These are phyloP conservation scores for Halictus ligatus DNA, from an alignment of 2,888 invertebrate species.

Conservation along the genomic window DNA sequence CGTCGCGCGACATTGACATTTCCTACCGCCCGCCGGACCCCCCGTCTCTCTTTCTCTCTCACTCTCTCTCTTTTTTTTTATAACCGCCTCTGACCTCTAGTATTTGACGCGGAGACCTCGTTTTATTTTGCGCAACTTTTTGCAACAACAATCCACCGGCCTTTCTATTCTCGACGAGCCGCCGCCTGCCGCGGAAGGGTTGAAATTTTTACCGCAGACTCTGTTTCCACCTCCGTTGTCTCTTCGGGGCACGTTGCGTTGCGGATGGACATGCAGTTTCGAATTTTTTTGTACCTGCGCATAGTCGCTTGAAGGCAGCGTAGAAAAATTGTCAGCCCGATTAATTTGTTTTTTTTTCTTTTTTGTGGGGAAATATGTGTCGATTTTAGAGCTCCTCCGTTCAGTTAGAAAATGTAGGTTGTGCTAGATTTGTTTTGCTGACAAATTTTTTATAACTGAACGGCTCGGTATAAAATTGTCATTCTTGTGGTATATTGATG, in stretches of 20 bases:
- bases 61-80: background rate
- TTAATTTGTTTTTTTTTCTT: too few relatives aligned
- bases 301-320: too few relatives aligned
- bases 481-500: background rate
- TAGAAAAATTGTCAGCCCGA: too few relatives aligned
- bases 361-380: background rate
- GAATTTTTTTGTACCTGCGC: background rate
- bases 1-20: conserved; percentile 34
- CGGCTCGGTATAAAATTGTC: background rate
- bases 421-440: too few relatives aligned
- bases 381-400: background rate
- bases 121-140: conserved; percentile 5
- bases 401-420: too few relatives aligned
- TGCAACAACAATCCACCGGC: conserved; percentile 7
- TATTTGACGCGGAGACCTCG: conserved; percentile 11
- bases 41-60: background rate
- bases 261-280: background rate
- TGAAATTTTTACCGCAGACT: background rate
- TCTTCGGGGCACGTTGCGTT: too few relatives aligned
- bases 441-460: background rate
- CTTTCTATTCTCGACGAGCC: background rate
- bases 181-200: background rate
- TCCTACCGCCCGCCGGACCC: background rate
- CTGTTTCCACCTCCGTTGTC: too few relatives aligned
- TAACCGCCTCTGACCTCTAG: conserved; percentile 23